Conservation (phyloP, 2,113 vertebrate species). For the Misgurnus mizolepis region DNA sequence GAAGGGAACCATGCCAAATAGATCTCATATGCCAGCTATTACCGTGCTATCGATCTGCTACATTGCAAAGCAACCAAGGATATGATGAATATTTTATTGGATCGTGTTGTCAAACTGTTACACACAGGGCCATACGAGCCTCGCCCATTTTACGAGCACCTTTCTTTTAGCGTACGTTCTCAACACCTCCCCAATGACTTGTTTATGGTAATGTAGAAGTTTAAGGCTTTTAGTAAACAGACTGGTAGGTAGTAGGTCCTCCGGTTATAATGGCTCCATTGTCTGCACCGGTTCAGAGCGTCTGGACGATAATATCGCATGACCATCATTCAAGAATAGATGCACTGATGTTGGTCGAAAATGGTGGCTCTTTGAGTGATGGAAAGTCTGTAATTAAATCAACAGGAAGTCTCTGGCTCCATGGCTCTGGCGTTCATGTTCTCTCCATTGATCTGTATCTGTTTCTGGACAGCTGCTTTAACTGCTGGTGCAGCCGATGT, state of each 20-base stretch:
- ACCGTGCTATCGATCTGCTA: constrained; percentile 69
- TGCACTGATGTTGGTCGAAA: constrained; percentile 22
- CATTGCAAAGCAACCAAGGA: constrained; percentile 51
- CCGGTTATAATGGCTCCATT: constrained; percentile 5
- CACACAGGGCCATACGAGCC: constrained; percentile 28
- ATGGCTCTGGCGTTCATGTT: constrained; percentile 58
- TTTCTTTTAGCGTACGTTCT: constrained; percentile 13
- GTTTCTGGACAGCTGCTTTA: constrained; percentile 38
- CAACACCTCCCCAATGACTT: constrained; percentile 46
- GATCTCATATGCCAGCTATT: constrained; percentile 65
- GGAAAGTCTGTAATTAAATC: constrained; percentile 68
- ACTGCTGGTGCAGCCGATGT: constrained; percentile 26
- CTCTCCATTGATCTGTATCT: constrained; percentile 65
- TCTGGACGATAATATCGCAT: constrained; percentile 32
- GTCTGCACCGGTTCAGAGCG: constrained; percentile 25
- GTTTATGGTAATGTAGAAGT: constrained; percentile 42
- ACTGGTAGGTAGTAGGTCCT: neutral
- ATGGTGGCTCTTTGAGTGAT: constrained; percentile 59
- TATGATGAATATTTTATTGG: constrained; percentile 73
- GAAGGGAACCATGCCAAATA: constrained; percentile 47
- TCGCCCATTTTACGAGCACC: constrained; percentile 53
- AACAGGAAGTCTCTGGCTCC: constrained; percentile 68
- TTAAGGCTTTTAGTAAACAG: constrained; percentile 31
- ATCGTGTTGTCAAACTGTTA: constrained; percentile 56
- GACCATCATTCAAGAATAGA: constrained; percentile 40